phyloP scores from a whole-genome alignment of 64 coral and sea anemone species.

The Stylophora pistillata region DNA sequence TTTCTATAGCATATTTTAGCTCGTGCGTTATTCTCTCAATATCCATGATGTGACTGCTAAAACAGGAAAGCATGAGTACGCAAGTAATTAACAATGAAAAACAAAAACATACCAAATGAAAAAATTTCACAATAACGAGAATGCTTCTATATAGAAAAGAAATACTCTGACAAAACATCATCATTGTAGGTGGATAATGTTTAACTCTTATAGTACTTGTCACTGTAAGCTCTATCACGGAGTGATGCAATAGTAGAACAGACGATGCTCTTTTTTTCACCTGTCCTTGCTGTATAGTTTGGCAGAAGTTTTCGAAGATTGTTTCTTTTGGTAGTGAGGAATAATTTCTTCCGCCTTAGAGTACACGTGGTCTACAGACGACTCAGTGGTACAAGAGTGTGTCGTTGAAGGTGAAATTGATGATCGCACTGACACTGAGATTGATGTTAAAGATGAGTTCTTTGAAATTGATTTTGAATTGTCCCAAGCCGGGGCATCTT shows the following conservation, averaged over 20 bases:
- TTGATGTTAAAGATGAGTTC: slow-evolving; percentile 1
- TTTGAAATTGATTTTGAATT: background rate
- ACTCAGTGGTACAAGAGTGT: background rate
- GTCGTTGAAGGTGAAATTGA: slow-evolving; percentile 18
- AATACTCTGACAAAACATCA: background rate
- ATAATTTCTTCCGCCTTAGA: background rate
- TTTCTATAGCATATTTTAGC: slow-evolving; percentile 62
- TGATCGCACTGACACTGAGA: background rate
- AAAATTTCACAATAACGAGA: no score
- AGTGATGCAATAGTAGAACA: no score
- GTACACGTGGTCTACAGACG: background rate
- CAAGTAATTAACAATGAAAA: no score
- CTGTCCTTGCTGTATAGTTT: background rate
- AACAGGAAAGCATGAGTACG: background rate
- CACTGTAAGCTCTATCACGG: no score
- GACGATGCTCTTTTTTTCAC: background rate
- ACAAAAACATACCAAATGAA: no score
- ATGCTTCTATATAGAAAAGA: no score
- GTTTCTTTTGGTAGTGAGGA: background rate
- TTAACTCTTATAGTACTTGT: background rate
- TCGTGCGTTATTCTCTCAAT: slow-evolving; percentile 25
- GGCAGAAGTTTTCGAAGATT: background rate
- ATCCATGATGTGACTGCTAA: slow-evolving; percentile 2
- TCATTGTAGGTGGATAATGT: background rate
- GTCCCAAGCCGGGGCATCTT: background rate